Base-by-base conservation (phyloP, 2,113 vertebrate genomes). In the Fulmarus glacialis region DNA sequence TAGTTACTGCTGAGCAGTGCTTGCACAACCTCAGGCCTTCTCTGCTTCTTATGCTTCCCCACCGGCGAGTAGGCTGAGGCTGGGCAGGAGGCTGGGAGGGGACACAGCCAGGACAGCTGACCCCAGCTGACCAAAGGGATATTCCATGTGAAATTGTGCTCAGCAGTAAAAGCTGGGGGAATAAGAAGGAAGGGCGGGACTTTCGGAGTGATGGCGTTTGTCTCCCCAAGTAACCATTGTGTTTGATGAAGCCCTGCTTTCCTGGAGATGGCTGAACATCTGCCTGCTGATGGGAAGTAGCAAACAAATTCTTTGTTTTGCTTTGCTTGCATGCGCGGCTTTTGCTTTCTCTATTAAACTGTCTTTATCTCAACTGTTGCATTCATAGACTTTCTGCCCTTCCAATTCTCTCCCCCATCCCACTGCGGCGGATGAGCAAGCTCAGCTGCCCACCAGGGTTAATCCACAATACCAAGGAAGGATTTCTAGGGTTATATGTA, bases 201-300 rank as follows among this genome's bases (percentile, higher is more conserved):
- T 0, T 56, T 78, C 4, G 2, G 63, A 73, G 12, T 34, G 26
- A 74, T 34, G 34, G 29, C 1, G 0, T 67, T 75, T 74, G n/a
- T n/a, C 12, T 67, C 84, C n/a, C 38, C 17, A 20, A 47, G 43
- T 59, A 36, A 38, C 17, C 1, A 0, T 68, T 32, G 7, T 0
- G 1, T 1, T 1, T 77, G 58, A 19, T 50, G 11, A 43, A 77
- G 48, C 19, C 13, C 40, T 81, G 23, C 19, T 87, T 17, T 70
- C 45, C 15, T 93, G 30, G 50, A 53, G 18, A 5, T 73, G 59
- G 34, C 66, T 80, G 56, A 50, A 16, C 56, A 32, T 10, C n/a
- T 71, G 20, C 29, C 62, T 84, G 36, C 36, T 0, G 0, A 15
- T 56, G 58, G 81, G 26, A 56, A 81, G 29, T 29, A 59, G 15